Conservation (phyloP, 2,113 vertebrate species). For the Microtus pennsylvanicus region DNA sequence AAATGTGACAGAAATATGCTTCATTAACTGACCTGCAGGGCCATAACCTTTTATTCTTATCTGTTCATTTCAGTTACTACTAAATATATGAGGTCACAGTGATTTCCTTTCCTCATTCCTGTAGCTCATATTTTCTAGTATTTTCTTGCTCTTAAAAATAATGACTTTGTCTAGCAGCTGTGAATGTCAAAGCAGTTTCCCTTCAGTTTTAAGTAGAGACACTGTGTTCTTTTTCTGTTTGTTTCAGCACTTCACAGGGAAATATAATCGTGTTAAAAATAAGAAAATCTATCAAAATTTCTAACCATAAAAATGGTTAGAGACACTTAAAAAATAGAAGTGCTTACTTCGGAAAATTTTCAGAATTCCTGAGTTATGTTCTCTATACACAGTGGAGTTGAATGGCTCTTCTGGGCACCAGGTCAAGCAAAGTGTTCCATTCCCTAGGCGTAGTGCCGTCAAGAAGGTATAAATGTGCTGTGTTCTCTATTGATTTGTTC, state of each 20-base stretch:
- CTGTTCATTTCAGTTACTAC: neutral
- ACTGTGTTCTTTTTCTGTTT: conserved; percentile 63
- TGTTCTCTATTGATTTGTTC: conserved; percentile 64
- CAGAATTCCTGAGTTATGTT: conserved; percentile 63
- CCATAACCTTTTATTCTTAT: neutral
- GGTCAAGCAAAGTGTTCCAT: neutral
- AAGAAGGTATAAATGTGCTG: conserved; percentile 63
- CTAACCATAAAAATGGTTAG: conserved; percentile 72
- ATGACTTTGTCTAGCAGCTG: conserved; percentile 63
- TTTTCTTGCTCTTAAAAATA: conserved; percentile 60
- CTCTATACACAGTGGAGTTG: neutral
- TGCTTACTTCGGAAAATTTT: conserved; percentile 61
- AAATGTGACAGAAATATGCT: conserved; percentile 23
- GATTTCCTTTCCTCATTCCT: conserved; percentile 21
- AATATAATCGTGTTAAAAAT: conserved; percentile 66
- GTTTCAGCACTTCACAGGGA: conserved; percentile 59
- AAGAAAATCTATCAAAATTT: conserved; percentile 68
- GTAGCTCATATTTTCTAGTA: conserved; percentile 53
- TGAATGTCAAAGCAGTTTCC: conserved; percentile 74
- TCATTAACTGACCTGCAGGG: neutral
- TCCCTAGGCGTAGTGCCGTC: conserved; percentile 31
- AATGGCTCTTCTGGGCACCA: conserved; percentile 56
- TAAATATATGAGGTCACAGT: neutral
- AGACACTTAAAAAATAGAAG: conserved; percentile 71
- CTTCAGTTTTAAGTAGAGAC: conserved; percentile 67